These are phyloP conservation scores for Pangasianodon hypophthalmus DNA, from an alignment of 2,113 vertebrate genomes.

Conservation along the genomic window DNA sequence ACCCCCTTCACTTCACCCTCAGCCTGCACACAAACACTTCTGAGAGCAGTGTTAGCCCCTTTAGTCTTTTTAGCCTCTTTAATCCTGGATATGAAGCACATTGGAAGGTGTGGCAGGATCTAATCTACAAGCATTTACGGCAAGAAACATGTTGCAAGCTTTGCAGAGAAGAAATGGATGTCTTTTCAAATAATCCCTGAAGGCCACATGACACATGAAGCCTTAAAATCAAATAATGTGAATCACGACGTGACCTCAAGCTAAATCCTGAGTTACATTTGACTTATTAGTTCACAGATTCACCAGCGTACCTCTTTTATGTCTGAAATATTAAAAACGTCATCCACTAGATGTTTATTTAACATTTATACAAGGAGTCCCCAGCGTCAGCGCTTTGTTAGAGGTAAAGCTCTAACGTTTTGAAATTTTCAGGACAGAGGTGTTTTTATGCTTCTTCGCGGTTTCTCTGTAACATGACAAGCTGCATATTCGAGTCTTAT, in stretches of 20 bases:
- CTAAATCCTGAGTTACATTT: background rate
- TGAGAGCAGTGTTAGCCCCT: background rate
- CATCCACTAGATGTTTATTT: background rate
- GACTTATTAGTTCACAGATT: background rate
- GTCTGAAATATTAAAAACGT: background rate
- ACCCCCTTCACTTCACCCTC: conserved; percentile 56
- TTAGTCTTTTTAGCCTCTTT: background rate
- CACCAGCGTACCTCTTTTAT: background rate
- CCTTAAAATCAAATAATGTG: background rate
- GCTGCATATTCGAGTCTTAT: too few relatives aligned
- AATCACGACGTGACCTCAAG: background rate
- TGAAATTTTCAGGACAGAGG: background rate
- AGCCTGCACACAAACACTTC: conserved; percentile 68
- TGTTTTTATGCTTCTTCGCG: background rate
- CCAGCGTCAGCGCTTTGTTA: background rate
- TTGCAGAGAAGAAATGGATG: background rate
- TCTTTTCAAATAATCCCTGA: background rate
- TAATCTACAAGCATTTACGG: background rate
- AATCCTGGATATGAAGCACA: background rate
- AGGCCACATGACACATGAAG: background rate
- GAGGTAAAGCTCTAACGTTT: background rate
- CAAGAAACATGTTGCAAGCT: too few relatives aligned
- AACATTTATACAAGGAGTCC: background rate
- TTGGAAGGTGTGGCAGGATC: background rate
- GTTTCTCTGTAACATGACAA: background rate